These are phyloP conservation scores for Oreochromis tanganicae DNA, from an alignment of 2,113 vertebrate genomes.

Conservation along the genomic window DNA sequence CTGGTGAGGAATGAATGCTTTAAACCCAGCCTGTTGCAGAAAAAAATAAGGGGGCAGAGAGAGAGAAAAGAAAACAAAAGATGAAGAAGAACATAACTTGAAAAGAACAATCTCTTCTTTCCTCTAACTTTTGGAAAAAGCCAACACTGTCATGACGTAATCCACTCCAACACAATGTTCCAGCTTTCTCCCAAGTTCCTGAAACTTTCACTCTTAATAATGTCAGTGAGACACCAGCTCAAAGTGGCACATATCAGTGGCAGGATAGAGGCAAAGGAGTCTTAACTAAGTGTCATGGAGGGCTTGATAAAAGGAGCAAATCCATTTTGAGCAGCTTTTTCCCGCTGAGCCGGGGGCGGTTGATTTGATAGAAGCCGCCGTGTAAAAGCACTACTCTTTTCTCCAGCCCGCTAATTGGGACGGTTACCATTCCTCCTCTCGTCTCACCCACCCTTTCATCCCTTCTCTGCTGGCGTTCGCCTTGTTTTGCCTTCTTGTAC, in stretches of 20 bases:
- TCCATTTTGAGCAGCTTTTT: conserved; percentile 52
- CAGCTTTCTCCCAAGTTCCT: conserved; percentile 34
- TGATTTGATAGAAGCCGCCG: conserved; percentile 54
- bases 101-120: conserved; percentile 1
- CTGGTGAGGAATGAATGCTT: conserved; percentile 12
- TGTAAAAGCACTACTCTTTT: conserved; percentile 51
- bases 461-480: conserved; percentile 9
- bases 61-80: conserved; percentile 36
- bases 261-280: conserved; percentile 51
- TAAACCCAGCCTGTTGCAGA: conserved; percentile 5
- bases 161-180: conserved; percentile 21
- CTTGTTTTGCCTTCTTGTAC: conserved; percentile 31
- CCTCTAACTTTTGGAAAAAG: conserved; percentile 53
- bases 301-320: conserved; percentile 62
- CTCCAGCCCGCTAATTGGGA: conserved; percentile 62
- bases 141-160: conserved; percentile 37
- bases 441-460: conserved; percentile 24
- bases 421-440: conserved; percentile 43
- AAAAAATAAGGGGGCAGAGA: neutral
- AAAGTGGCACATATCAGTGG: conserved; percentile 54
- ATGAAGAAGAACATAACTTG: conserved; percentile 29
- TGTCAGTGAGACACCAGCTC: conserved; percentile 41
- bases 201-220: conserved; percentile 57
- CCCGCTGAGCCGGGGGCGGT: conserved; percentile 58
- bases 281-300: conserved; percentile 65